Percentiles rank a stretch among this genome's conserved stretches.
phyloP scores from a whole-genome alignment of 2,113 vertebrate species.

The Cnemophilus loriae region DNA sequence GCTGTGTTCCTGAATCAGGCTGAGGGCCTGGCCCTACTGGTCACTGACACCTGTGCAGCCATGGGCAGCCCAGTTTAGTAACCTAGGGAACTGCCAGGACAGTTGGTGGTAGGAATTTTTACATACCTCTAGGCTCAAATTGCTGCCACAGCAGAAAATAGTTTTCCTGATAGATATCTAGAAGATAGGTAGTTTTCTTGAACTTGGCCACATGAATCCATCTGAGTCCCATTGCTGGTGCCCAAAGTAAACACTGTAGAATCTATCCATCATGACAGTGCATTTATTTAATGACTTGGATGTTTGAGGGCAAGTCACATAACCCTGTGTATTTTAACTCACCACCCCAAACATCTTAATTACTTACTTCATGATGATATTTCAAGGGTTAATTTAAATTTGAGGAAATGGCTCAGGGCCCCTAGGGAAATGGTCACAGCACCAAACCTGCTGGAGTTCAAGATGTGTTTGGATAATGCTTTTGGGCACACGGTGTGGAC shows the following conservation, averaged over 20 bases:
- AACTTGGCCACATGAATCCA: not conserved
- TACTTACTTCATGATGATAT: not conserved
- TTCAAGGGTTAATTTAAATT: conserved; percentile 32
- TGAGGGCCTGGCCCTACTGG: not conserved
- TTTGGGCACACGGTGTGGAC: no score
- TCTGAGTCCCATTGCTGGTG: not conserved
- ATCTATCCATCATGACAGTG: not conserved
- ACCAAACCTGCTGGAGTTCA: not conserved
- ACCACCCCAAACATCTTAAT: not conserved
- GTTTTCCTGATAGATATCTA: not conserved
- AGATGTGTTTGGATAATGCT: not conserved
- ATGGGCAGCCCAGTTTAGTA: not conserved
- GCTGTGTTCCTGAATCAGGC: not conserved
- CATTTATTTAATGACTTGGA: not conserved
- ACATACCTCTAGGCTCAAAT: not conserved
- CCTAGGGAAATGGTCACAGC: not conserved
- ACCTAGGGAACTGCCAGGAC: not conserved
- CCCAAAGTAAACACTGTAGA: not conserved
- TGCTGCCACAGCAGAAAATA: not conserved
- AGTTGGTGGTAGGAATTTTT: not conserved
- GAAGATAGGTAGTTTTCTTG: not conserved
- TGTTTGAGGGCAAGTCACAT: not conserved
- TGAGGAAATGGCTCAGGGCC: not conserved
- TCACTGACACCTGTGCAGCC: not conserved
- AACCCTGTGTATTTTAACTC: not conserved